phyloP scores from a whole-genome alignment of 2,888 invertebrate genomes.

The Ethmia dodecea region DNA sequence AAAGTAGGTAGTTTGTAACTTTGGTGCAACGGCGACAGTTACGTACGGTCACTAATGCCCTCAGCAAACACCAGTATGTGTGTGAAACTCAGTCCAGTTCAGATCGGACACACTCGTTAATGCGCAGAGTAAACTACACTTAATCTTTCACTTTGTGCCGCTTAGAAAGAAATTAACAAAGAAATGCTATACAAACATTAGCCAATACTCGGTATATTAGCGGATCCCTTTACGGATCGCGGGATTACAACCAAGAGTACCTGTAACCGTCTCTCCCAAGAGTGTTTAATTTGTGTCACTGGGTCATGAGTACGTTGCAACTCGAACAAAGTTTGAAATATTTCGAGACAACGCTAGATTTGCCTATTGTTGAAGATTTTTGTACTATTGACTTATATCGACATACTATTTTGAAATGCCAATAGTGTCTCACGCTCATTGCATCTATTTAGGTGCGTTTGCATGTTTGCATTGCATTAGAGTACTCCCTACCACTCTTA shows the following conservation, averaged over 20 bases:
- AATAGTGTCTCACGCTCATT: constrained; percentile 33
- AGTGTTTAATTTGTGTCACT: constrained; percentile 37
- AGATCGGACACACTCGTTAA: constrained; percentile 57
- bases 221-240: constrained; percentile 41
- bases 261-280: constrained; percentile 27
- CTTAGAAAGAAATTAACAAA: constrained; percentile 64
- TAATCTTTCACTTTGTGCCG: constrained; percentile 70
- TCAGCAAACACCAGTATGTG: constrained; percentile 49
- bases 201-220: constrained; percentile 44
- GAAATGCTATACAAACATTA: constrained; percentile 50
- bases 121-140: constrained; percentile 50
- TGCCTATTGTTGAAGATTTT: neutral
- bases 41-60: constrained; percentile 50
- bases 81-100: constrained; percentile 65
- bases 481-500: no score
- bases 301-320: constrained; percentile 26
- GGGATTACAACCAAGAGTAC: constrained; percentile 35
- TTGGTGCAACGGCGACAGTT: constrained; percentile 44
- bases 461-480: no score
- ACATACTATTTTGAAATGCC: constrained; percentile 37
- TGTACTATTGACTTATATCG: constrained; percentile 5
- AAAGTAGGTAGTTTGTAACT: neutral
- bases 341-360: constrained; percentile 8
- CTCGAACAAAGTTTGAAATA: neutral
- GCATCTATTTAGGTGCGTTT: constrained; percentile 2